phyloP scores from a whole-genome alignment of 2,113 vertebrate genomes.

The Phylloscopus trochiloides region DNA sequence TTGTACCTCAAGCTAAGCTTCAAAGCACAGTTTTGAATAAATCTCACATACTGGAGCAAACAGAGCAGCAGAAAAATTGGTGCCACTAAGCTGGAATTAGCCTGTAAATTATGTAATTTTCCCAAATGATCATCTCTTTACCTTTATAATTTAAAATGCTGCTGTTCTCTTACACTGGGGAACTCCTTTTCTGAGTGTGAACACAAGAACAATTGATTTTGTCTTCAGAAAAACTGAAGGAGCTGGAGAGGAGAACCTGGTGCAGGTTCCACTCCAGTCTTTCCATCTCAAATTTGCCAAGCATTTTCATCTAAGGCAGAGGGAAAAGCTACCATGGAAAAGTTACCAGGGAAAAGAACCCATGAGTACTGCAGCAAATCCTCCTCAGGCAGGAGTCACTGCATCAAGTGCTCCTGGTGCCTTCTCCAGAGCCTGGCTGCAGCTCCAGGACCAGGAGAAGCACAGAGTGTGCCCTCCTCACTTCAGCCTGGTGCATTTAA shows the following conservation, averaged over 20 bases:
- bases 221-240: background rate
- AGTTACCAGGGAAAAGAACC: background rate
- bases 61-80: background rate
- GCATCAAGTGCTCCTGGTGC: background rate
- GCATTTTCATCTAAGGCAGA: background rate
- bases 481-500: background rate
- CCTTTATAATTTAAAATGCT: background rate
- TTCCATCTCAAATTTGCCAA: background rate
- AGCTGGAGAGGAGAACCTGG: background rate
- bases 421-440: background rate
- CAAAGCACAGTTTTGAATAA: background rate
- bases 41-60: background rate
- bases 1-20: background rate
- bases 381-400: background rate
- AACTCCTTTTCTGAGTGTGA: background rate
- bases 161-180: background rate
- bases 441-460: background rate
- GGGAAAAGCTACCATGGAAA: background rate
- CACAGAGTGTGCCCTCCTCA: background rate
- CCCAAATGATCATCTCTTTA: background rate
- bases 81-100: background rate
- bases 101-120: accelerated
- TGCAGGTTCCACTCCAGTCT: background rate
- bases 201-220: background rate
- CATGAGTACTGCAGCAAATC: background rate